A percentile compares a stretch with the other conserved stretches of the same genome.
Conservation (phyloP, 2,888 invertebrate species). For the Pycnomerus fuliginosus region DNA sequence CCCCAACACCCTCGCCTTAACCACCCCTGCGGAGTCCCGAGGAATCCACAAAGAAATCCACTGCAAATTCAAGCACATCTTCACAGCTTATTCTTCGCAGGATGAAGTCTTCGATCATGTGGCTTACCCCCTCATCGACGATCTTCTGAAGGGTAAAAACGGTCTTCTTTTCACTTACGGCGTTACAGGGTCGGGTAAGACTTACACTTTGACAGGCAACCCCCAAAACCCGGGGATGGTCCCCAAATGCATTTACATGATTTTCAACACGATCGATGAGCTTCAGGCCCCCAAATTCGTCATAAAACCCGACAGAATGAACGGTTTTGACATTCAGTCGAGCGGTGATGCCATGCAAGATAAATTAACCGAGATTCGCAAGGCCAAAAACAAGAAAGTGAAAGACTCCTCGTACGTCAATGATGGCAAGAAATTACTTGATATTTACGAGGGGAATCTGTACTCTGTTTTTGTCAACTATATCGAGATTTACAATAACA, state of each 20-base stretch:
- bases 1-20: constrained; percentile 65
- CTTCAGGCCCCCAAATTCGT: constrained; percentile 85
- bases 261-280: constrained; percentile 88
- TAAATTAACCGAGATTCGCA: constrained; percentile 35
- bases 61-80: constrained; percentile 82
- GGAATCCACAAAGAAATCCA: constrained; percentile 64
- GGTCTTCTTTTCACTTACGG: constrained; percentile 96
- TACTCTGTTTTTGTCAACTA: constrained; percentile 85
- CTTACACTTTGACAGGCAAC: constrained; percentile 89
- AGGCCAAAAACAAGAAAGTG: constrained; percentile 27
- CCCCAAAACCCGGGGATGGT: constrained; percentile 78
- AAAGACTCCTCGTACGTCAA: constrained; percentile 42
- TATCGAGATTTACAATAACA: constrained; percentile 96
- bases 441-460: constrained; percentile 78
- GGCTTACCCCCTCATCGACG: constrained; percentile 83
- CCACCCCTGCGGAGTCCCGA: constrained; percentile 64
- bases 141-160: constrained; percentile 85
- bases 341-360: constrained; percentile 87
- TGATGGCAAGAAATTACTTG: constrained; percentile 44
- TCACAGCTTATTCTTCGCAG: constrained; percentile 77
- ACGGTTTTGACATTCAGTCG: constrained; percentile 88
- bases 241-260: constrained; percentile 84
- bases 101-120: constrained; percentile 82
- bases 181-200: constrained; percentile 96
- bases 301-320: constrained; percentile 91